Evolutionary conservation across 2,888 invertebrate genomes (phyloP).

Genomic region (Metopia argyrocephala): DNA sequence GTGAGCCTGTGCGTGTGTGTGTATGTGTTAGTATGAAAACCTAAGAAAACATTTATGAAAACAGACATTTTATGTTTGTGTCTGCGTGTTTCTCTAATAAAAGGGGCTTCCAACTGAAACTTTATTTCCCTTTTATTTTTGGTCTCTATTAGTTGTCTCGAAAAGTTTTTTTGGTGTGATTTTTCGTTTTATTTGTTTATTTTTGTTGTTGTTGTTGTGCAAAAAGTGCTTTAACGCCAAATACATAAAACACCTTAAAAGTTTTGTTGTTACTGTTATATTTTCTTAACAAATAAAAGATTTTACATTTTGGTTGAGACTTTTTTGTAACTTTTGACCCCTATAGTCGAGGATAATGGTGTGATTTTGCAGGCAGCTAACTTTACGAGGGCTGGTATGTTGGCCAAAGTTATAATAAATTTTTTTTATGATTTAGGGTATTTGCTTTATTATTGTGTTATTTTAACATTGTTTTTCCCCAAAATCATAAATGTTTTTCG

Average conservation of each 20-base stretch:
- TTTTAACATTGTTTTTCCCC: not conserved
- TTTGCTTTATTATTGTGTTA: slow-evolving; percentile 1
- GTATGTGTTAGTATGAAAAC: not conserved
- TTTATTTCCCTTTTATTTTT: slow-evolving; percentile 29
- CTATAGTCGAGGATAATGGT: slow-evolving; percentile 34
- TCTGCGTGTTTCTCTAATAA: slow-evolving; percentile 7
- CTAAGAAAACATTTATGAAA: not conserved
- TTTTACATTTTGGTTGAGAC: slow-evolving; percentile 53
- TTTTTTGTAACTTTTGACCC: slow-evolving; percentile 59
- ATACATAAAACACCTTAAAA: slow-evolving; percentile 58
- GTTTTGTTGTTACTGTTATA: slow-evolving; percentile 32
- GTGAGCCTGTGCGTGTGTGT: not conserved
- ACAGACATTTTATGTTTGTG: not conserved
- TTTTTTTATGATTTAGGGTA: no score
- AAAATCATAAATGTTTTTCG: not conserved
- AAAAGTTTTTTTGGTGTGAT: slow-evolving; percentile 47
- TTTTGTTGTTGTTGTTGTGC: slow-evolving; percentile 13
- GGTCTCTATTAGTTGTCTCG: slow-evolving; percentile 63
- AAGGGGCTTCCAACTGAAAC: slow-evolving; percentile 30
- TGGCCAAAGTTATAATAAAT: not conserved
- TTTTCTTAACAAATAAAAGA: slow-evolving; percentile 11
- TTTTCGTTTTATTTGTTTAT: not conserved
- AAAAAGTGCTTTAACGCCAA: slow-evolving; percentile 62
- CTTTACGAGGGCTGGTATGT: slow-evolving; percentile 7
- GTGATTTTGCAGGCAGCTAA: slow-evolving; percentile 30